Evolutionary conservation across 2,797 vertebrate species (phyloP).

Genomic region (Pterois miles): DNA sequence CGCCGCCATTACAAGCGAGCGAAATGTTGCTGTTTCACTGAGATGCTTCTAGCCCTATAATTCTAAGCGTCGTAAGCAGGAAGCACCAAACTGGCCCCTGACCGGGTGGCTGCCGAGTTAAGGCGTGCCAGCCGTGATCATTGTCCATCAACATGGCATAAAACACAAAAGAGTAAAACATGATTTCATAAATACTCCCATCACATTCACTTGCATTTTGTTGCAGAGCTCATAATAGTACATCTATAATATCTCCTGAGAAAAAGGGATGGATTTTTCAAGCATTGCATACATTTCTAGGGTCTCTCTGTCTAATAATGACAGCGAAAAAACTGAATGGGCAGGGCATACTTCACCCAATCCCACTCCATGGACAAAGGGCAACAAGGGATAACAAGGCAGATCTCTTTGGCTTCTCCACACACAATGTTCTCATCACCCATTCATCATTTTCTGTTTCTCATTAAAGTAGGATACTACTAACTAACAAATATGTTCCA

Average conservation of each 20-base stretch:
- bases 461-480: constrained; percentile 44
- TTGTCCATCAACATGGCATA: constrained; percentile 69
- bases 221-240: constrained; percentile 84
- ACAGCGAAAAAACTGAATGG: constrained; percentile 78
- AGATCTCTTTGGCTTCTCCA: constrained; percentile 86
- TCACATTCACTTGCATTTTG: constrained; percentile 85
- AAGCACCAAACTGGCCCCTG: constrained; percentile 70
- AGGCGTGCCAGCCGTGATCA: constrained; percentile 61
- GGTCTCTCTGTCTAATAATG: constrained; percentile 78
- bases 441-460: constrained; percentile 60
- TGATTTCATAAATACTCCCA: constrained; percentile 78
- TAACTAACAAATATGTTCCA: constrained; percentile 30
- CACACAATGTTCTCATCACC: constrained; percentile 68
- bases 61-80: constrained; percentile 74
- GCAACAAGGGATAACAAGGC: constrained; percentile 79
- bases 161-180: constrained; percentile 73
- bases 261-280: constrained; percentile 84
- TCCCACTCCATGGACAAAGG: constrained; percentile 70
- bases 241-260: constrained; percentile 86
- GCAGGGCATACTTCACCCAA: constrained; percentile 66
- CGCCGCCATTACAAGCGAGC: constrained; percentile 55
- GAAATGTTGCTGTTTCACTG: constrained; percentile 66
- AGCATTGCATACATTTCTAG: constrained; percentile 85
- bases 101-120: constrained; percentile 34
- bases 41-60: constrained; percentile 78